These are phyloP conservation scores for Platyscapa corneri DNA, from an alignment of 1,140 invertebrate genomes.

Conservation along the genomic window DNA sequence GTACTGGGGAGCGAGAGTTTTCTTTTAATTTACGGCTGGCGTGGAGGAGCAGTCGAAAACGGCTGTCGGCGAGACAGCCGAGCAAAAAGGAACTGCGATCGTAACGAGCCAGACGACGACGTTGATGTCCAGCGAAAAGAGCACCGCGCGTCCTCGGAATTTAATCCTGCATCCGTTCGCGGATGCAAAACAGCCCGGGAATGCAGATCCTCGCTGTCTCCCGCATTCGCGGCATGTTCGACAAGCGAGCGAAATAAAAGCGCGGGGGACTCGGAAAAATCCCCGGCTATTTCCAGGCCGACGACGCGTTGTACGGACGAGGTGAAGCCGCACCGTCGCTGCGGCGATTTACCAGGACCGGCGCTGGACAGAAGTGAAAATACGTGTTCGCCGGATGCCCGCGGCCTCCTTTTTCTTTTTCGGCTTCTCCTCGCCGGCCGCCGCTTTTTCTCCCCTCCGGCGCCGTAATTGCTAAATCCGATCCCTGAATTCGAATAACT, in stretches of 20 bases:
- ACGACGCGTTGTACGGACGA: background rate
- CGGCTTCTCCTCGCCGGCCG: background rate
- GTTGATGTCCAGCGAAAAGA: background rate
- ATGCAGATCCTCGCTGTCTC: background rate
- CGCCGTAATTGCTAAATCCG: too few species aligned
- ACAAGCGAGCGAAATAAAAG: slow-evolving; percentile 7
- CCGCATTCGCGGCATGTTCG: background rate
- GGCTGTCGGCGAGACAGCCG: background rate
- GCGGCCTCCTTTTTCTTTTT: background rate
- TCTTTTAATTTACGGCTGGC: background rate
- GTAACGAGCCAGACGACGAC: background rate
- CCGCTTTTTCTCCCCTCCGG: too few species aligned
- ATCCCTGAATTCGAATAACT: too few species aligned
- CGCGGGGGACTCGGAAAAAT: slow-evolving; percentile 5
- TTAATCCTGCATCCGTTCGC: slow-evolving; percentile 2
- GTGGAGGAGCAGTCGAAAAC: background rate
- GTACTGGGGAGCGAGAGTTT: background rate
- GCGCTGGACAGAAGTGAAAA: slow-evolving; percentile 32
- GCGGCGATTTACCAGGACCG: slow-evolving; percentile 13
- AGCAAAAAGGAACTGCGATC: background rate
- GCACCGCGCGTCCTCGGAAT: background rate
- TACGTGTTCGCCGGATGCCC: background rate
- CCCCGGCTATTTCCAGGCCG: background rate
- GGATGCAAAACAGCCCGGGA: slow-evolving; percentile 8
- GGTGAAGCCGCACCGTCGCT: slow-evolving; percentile 1